A percentile compares a stretch with the other conserved stretches of the same genome.
Conservation (phyloP, 2,888 invertebrate genomes). For the Panorpa germanica region DNA sequence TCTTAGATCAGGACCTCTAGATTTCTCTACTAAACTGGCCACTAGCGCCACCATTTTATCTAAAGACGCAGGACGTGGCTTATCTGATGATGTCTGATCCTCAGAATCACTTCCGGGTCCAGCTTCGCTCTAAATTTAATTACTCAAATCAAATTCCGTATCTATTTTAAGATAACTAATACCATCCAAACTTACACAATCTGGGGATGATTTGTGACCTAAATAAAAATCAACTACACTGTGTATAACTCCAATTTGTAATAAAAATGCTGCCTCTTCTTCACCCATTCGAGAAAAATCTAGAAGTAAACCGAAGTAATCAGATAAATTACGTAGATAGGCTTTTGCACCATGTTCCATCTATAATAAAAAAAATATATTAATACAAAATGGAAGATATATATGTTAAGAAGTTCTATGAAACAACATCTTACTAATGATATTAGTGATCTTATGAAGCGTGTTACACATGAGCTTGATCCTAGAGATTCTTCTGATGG, state of each 20-base stretch:
- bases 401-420: no score
- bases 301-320: conserved; percentile 80
- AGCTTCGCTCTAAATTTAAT: conserved; percentile 19
- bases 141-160: neutral
- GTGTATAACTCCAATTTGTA: conserved; percentile 72
- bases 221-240: conserved; percentile 86
- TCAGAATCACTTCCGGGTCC: conserved; percentile 28
- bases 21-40: conserved; percentile 73
- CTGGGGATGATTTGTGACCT: conserved; percentile 53
- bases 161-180: neutral
- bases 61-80: conserved; percentile 73
- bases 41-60: conserved; percentile 92
- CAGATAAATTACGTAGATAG: conserved; percentile 72
- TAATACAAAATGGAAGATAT: no score
- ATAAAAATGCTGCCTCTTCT: conserved; percentile 74
- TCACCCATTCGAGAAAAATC: conserved; percentile 94
- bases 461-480: conserved; percentile 75
- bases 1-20: conserved; percentile 55
- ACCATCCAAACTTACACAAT: conserved; percentile 32
- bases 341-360: conserved; percentile 79
- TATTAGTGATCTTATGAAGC: conserved; percentile 76
- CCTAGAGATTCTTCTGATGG: conserved; percentile 35
- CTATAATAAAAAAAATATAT: conserved; percentile 18
- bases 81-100: conserved; percentile 36
- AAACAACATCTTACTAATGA: conserved; percentile 40